Conservation (phyloP, 2,113 vertebrate genomes). For the Mesocricetus auratus region DNA sequence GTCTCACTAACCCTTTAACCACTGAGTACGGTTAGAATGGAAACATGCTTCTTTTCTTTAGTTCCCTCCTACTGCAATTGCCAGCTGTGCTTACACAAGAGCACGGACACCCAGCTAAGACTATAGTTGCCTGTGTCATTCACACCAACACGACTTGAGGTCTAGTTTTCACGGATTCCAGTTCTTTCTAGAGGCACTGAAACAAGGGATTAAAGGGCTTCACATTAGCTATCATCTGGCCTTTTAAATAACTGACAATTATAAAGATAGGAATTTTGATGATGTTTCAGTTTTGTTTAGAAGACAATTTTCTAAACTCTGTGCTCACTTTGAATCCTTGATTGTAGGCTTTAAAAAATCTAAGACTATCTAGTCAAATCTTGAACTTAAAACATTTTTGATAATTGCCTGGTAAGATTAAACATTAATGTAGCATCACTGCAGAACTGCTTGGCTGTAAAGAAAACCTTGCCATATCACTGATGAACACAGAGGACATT, state of each 20-base stretch:
- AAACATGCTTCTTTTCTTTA: background rate
- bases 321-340: background rate
- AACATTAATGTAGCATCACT: background rate
- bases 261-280: background rate
- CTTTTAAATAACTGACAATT: conserved; percentile 36
- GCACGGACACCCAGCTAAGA: background rate
- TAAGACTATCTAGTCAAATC: conserved; percentile 17
- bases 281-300: background rate
- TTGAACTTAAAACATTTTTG: background rate
- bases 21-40: background rate
- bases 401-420: conserved; percentile 14
- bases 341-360: conserved; percentile 48
- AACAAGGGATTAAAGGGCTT: background rate
- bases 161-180: background rate
- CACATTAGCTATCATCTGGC: background rate
- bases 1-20: background rate
- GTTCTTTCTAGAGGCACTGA: background rate
- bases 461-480: background rate
- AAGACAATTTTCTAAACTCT: background rate
- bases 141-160: background rate
- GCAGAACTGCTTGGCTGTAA: background rate
- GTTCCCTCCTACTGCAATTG: no score
- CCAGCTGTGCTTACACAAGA: background rate
- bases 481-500: background rate
- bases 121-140: background rate